Evolutionary conservation across 2,113 vertebrate genomes (phyloP).

Genomic region (Centrocercus urophasianus): DNA sequence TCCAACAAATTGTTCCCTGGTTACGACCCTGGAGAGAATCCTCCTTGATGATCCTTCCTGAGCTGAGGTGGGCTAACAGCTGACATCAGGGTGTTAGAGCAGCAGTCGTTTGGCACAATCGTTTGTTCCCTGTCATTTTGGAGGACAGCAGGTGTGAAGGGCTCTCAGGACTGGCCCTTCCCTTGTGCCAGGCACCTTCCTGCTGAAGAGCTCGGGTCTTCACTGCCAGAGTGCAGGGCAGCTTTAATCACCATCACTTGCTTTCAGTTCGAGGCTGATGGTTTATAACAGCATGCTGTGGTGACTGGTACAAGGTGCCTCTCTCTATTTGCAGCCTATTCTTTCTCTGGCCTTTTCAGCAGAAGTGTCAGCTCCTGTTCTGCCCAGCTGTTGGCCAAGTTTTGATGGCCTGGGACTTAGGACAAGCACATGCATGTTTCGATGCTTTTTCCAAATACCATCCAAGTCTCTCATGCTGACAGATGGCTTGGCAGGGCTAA

Average conservation of each 20-base stretch:
- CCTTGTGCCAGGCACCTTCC: not conserved
- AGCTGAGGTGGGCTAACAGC: not conserved
- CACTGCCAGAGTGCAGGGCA: slow-evolving; percentile 25
- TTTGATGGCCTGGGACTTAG: slow-evolving; percentile 7
- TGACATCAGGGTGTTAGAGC: not conserved
- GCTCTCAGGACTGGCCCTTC: not conserved
- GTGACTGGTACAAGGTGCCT: not conserved
- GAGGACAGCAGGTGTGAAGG: not conserved
- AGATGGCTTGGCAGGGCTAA: slow-evolving; percentile 56
- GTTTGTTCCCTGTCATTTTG: not conserved
- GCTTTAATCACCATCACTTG: slow-evolving; percentile 34
- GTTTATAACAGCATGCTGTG: not conserved
- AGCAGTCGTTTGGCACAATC: not conserved
- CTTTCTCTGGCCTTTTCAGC: slow-evolving; percentile 25
- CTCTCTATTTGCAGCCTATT: not conserved
- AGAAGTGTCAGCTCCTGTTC: not conserved
- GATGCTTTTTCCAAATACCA: slow-evolving; percentile 52
- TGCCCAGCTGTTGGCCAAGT: slow-evolving; percentile 26
- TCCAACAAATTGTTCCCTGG: not conserved
- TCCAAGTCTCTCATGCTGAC: slow-evolving; percentile 51
- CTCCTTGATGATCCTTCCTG: not conserved
- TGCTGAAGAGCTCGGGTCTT: not conserved
- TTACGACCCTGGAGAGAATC: not conserved
- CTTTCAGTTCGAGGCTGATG: not conserved
- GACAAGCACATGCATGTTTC: slow-evolving; percentile 5